Evolutionary conservation across 2,888 invertebrate genomes (phyloP).

Genomic region (Philonicus albiceps): DNA sequence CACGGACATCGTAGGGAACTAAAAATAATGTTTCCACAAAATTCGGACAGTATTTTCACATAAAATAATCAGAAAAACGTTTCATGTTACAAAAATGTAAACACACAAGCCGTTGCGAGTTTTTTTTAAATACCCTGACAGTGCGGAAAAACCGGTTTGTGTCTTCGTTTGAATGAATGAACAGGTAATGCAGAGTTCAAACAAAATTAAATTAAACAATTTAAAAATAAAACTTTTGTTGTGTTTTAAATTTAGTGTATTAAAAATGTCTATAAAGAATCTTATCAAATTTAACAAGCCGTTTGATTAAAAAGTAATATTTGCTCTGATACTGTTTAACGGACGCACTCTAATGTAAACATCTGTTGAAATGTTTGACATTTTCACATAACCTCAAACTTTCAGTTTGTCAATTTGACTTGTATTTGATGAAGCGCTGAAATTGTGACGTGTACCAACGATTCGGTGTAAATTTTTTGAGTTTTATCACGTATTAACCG

Average conservation of each 20-base stretch:
- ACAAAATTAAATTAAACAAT: not conserved
- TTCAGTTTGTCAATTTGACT: not conserved
- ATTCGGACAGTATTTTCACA: not conserved
- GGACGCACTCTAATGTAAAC: not conserved
- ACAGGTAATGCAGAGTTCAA: not conserved
- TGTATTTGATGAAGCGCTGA: not conserved
- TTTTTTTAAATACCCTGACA: constrained; percentile 9
- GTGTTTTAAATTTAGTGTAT: not conserved
- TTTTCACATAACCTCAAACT: not conserved
- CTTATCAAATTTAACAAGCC: too few species aligned
- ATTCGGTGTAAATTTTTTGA: not conserved
- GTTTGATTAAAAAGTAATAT: not conserved
- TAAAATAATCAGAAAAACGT: not conserved
- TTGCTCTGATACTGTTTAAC: not conserved
- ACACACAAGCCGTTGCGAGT: not conserved
- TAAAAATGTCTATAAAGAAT: too few species aligned
- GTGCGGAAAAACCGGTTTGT: not conserved
- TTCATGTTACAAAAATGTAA: not conserved
- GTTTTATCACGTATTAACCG: not conserved
- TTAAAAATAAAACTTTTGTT: not conserved
- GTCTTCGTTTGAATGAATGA: not conserved
- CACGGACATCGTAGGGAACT: not conserved
- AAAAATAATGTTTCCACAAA: not conserved
- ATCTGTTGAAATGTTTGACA: not conserved
- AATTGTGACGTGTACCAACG: constrained; percentile 24